Base-by-base conservation (phyloP, 2,797 vertebrate genomes). In the Melanotaenia trifasciata region DNA sequence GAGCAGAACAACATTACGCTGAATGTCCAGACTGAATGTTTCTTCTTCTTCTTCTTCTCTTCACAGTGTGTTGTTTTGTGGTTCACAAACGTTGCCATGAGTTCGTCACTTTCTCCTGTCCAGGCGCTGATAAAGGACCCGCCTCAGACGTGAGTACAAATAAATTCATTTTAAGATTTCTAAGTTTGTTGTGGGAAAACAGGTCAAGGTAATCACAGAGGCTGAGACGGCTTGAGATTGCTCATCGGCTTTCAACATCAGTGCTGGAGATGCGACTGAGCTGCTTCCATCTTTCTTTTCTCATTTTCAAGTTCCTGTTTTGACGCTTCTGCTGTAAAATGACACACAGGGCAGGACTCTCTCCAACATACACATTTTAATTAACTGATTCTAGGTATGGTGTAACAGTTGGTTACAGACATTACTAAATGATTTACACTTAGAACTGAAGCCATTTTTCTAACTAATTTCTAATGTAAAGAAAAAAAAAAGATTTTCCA, bases 31-130 rank as follows among this genome's bases (percentile, higher is more conserved):
- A 12, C 20, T 58, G 65, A 45, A 32, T 33, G n/a, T 24, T 36
- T 71, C 32, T 33, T 3, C 36, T 2, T 64, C 36, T 2, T 64
- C 24, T 51, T 7, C 38, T 22, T 72, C 67, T 76, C 67, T 84
- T 71, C 80, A 56, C 95, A 98, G 97, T 98, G 76, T 98, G 97
- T 92, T 98, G 96, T 93, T 98, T 99, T 13, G 97, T 99, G 20
- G 97, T 99, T 67, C 97, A 99, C 94, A 99, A 99, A 81, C 93
- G 97, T 47, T 98, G 97, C 94, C 97, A 99, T 97, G 97, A 98
- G 76, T 99, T 99, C 14, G 98, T 99, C 85, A 98, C 97, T 6
- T 99, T 99, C 93, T 96, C 95, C 90, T 99, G 98, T 90, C 98
- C 98, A 0, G 97, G 97, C 0, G 97, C 97, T 1, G 98, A 99